Evolutionary conservation across 23 tunicate species (phyloP).

Genomic region (Oikopleura vanhoeffeni): DNA sequence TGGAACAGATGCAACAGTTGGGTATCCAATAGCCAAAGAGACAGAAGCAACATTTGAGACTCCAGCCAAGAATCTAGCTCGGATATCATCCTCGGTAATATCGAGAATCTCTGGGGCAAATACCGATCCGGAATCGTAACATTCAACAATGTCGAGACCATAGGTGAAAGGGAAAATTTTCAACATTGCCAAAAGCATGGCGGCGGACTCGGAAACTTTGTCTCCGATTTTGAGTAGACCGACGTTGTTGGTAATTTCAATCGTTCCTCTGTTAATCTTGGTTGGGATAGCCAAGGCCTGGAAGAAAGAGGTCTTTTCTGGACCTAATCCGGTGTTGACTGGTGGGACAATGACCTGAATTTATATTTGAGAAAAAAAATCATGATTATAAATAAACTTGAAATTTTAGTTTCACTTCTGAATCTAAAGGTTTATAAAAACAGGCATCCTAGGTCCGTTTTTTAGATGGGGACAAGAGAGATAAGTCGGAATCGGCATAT

Average conservation of each 20-base stretch:
- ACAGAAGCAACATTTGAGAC: conserved; percentile 63
- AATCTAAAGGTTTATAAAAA: too few relatives aligned
- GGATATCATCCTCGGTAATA: conserved; percentile 97
- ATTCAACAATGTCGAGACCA: conserved; percentile 23
- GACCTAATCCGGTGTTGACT: conserved; percentile 92
- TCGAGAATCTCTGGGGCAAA: conserved; percentile 73
- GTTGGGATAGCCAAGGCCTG: conserved; percentile 95
- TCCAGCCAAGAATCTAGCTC: conserved; percentile 39
- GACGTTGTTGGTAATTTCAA: conserved; percentile 89
- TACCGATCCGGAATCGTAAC: conserved; percentile 66
- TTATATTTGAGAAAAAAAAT: too few relatives aligned
- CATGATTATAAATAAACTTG: too few relatives aligned
- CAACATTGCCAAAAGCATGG: conserved; percentile 82
- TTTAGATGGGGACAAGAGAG: too few relatives aligned
- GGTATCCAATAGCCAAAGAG: conserved; percentile 75
- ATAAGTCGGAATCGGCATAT: too few relatives aligned
- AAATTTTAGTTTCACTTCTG: too few relatives aligned
- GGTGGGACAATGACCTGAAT: conserved; percentile 67
- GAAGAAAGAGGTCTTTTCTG: conserved; percentile 99
- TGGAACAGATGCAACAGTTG: conserved; percentile 94
- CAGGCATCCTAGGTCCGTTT: too few relatives aligned
- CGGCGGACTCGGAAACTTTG: conserved; percentile 96
- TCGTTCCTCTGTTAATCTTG: conserved; percentile 95
- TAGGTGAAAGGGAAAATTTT: conserved; percentile 96
- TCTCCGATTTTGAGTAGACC: conserved; percentile 76